Percentiles rank a stretch among this genome's conserved stretches.
phyloP scores from a whole-genome alignment of 2,113 vertebrate species.

The Aptenodytes patagonicus region DNA sequence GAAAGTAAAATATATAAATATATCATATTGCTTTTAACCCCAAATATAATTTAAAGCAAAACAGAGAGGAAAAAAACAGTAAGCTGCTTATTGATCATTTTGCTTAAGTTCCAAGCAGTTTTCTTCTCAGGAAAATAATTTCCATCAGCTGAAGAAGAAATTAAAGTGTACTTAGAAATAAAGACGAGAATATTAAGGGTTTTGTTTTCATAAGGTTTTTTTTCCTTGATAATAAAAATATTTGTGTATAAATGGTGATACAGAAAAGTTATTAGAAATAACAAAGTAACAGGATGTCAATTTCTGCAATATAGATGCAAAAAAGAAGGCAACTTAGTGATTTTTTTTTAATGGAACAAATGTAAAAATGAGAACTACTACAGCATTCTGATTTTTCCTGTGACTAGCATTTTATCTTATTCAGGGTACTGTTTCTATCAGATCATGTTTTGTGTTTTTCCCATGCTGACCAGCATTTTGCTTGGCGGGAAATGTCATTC shows the following conservation, averaged over 20 bases:
- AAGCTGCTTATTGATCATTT: constrained; percentile 25
- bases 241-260: not conserved
- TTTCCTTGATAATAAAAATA: not conserved
- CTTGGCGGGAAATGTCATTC: not conserved
- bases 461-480: not conserved
- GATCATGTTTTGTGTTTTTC: not conserved
- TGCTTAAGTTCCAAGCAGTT: constrained; percentile 41
- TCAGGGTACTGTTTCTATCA: not conserved
- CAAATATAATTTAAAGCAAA: not conserved
- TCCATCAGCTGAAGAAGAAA: constrained; percentile 38
- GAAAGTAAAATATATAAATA: constrained; percentile 1
- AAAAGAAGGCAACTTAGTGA: not conserved
- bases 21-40: constrained; percentile 39
- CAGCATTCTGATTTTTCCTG: not conserved
- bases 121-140: constrained; percentile 49
- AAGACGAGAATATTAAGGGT: not conserved
- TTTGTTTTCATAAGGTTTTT: not conserved
- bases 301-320: not conserved
- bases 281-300: not conserved
- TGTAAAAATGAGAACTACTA: not conserved
- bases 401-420: not conserved
- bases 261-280: not conserved
- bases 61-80: constrained; percentile 16
- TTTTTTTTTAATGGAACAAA: not conserved
- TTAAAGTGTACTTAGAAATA: constrained; percentile 42